Evolutionary conservation across 1,140 invertebrate species (phyloP), one percentile per base, ranked within the genome.

Genomic region (Plutomurus gul): DNA sequence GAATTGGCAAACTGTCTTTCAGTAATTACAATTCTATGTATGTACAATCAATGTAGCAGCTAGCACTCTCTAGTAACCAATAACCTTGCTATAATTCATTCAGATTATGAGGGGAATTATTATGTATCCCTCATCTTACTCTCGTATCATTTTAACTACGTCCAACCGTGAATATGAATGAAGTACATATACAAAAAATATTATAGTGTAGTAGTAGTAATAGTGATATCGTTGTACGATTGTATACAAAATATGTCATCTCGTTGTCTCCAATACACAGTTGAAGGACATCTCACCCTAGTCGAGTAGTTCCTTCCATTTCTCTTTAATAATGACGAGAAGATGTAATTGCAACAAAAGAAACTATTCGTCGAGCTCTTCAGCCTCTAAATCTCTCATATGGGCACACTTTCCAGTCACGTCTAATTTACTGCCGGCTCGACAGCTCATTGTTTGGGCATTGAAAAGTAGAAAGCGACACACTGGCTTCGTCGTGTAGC

Each of bases 341-440:
- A 33, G 36, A 33, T 65, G 56, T 30, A 65, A n/a, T 13, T 16
- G 56, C 30, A 65, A 36, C 33, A 30, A 65, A 33, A 60, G 51
- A 65, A 33, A 65, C 16, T 77, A 60, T 18, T 77, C 75, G 16
- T 70, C 46, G 22, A 77, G 22, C 16, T 65, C 47, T 33, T 78
- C 76, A 51, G 70, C 51, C 65, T 71, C 65, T 51, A 79, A 60
- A 74, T 79, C 78, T 73, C 73, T 75, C 78, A 79, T 79, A 46
- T 79, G 78, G 49, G 74, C 74, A 37, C 78, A 79, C 56, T 76
- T 75, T 37, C 78, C 78, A 20, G 51, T 79, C 37, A 79, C 78
- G 43, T 79, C 78, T 43, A 75, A 73, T 40, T 79, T 79, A 51
- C 78, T 79, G 30, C 78, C 78, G 11, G 78, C 33, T 40, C 73